Conservation (phyloP, 1,140 invertebrate genomes). For the Vollenhovia emeryi region DNA sequence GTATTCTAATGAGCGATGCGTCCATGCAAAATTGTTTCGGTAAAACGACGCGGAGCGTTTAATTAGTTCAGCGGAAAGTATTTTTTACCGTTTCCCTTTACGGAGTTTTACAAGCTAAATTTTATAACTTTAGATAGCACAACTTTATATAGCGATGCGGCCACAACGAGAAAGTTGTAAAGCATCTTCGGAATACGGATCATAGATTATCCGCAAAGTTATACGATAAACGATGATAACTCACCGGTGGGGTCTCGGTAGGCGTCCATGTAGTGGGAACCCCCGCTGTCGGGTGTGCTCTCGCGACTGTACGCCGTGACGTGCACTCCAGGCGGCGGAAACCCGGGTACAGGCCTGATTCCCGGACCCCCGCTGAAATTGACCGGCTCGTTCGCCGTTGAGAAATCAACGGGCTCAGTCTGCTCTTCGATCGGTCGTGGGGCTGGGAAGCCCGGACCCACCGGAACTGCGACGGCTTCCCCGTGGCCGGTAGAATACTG, state of each 20-base stretch:
- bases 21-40: not conserved
- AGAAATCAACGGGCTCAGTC: conserved; percentile 90
- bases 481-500: conserved; percentile 86
- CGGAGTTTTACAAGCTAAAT: not conserved
- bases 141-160: not conserved
- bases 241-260: conserved; percentile 93
- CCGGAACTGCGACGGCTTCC: conserved; percentile 84
- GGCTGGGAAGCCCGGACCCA: conserved; percentile 83
- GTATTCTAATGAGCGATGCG: not conserved
- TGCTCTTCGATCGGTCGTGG: conserved; percentile 87
- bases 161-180: conserved; percentile 20
- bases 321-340: conserved; percentile 85
- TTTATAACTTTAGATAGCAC: conserved; percentile 1
- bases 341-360: conserved; percentile 85
- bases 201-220: conserved; percentile 22
- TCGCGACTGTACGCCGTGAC: conserved; percentile 91
- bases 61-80: not conserved
- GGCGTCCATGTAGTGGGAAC: conserved; percentile 93
- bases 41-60: not conserved
- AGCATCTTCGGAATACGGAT: conserved; percentile 4
- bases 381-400: conserved; percentile 88
- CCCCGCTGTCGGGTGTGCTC: conserved; percentile 93
- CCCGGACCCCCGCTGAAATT: conserved; percentile 87
- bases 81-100: not conserved
- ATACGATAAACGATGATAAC: conserved; percentile 73